Evolutionary conservation across 2,888 invertebrate species (phyloP).

Genomic region (Synergus umbraculus): DNA sequence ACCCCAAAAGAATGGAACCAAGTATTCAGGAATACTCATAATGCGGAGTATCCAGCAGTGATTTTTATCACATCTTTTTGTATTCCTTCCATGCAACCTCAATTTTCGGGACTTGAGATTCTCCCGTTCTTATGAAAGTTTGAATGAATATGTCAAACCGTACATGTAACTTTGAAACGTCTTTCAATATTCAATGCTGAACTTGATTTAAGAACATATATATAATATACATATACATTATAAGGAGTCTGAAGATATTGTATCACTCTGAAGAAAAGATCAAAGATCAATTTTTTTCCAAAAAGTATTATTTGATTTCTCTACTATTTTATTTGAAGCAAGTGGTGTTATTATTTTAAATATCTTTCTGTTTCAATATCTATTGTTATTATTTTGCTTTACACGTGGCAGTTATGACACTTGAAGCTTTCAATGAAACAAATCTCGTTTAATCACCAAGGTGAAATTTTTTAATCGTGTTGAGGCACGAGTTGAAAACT

Average conservation of each 20-base stretch:
- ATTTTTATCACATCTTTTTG: constrained; percentile 36
- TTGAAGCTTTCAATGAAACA: background rate
- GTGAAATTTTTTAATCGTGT: constrained; percentile 20
- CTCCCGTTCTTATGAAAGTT: constrained; percentile 4
- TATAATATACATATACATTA: background rate
- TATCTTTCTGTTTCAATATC: background rate
- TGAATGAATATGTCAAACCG: constrained; percentile 28
- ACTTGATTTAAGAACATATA: constrained; percentile 16
- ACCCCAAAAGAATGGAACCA: constrained; percentile 21
- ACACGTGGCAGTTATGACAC: background rate
- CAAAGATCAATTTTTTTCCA: background rate
- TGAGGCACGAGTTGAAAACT: constrained; percentile 9
- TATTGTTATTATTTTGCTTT: background rate
- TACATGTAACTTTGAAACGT: constrained; percentile 17
- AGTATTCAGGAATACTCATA: constrained; percentile 20
- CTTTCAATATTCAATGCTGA: constrained; percentile 8
- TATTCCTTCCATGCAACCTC: constrained; percentile 25
- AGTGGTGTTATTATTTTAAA: background rate
- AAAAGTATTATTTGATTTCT: background rate
- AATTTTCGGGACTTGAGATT: constrained; percentile 33
- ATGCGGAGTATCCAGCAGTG: constrained; percentile 36
- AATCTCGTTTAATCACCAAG: background rate
- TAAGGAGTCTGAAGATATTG: background rate
- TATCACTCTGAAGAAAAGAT: background rate
- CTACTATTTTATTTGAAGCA: too few relatives aligned